Percentiles rank a stretch among this genome's conserved stretches.
These are phyloP conservation scores for Megaustenia siamemsis DNA, from an alignment of 2,888 invertebrate genomes.

Conservation along the genomic window DNA sequence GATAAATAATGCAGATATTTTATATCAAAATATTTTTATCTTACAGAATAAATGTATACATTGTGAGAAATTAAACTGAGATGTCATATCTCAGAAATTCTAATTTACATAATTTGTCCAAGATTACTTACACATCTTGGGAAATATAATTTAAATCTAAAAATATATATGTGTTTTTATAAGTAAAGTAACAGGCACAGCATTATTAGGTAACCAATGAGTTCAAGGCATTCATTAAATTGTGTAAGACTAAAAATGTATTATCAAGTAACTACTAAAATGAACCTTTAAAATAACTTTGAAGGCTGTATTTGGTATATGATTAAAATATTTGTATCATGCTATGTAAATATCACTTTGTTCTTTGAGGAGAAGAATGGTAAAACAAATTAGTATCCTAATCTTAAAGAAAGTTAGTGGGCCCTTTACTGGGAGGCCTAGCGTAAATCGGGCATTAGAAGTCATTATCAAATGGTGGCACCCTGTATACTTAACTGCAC, in stretches of 20 bases:
- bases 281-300: not conserved
- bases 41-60: not conserved
- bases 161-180: not conserved
- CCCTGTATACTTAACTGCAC: no score
- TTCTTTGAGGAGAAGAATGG: not conserved
- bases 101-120: conserved; percentile 12
- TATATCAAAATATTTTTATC: not conserved
- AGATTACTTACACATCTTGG: conserved; percentile 54
- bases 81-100: not conserved
- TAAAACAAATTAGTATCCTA: not conserved
- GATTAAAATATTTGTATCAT: not conserved
- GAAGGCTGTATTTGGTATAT: not conserved
- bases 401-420: no score
- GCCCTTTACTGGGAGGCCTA: no score
- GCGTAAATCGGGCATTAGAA: no score
- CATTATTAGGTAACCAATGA: conserved; percentile 10
- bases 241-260: not conserved
- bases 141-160: not conserved
- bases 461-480: no score
- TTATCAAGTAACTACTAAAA: not conserved
- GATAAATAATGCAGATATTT: no score
- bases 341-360: not conserved
- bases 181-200: not conserved
- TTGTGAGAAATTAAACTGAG: not conserved
- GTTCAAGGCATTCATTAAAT: not conserved